Evolutionary conservation across 2,113 vertebrate species (phyloP), one percentile per base, ranked within the genome.

Genomic region (Cricetomys ansorgei): DNA sequence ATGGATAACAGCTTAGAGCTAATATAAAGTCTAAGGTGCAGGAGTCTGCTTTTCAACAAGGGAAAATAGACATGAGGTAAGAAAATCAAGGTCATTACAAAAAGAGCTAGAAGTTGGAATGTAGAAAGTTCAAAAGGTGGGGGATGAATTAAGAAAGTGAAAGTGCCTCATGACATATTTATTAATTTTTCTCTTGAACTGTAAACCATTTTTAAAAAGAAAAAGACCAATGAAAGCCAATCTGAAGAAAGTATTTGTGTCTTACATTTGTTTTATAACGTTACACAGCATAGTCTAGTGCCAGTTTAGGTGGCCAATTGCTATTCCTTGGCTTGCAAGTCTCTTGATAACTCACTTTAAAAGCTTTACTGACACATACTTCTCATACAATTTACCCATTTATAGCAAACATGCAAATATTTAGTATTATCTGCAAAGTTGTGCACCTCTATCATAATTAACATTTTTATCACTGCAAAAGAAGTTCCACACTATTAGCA

Each of bases 151-250:
- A 40, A 93, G 88, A 95, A 94, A 89, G 62, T 31, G 21, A 76
- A 91, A 29, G 29, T 59, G 3, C 45, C 53, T 73, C 67, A 37
- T 62, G 40, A 77, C 13, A 59, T 70, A 87, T 25, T 23, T 25
- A 83, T 17, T 92, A 70, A 40, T 72, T 88, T 90, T 96, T 87
- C 55, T 73, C 86, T 92, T 80, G 57, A 91, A 64, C 69, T 88
- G 29, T 12, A 89, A 96, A n/a, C 50, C 62, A 89, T 84, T 8
- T 70, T 77, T 37, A 29, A 73, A 53, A 70, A 80, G 16, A 25
- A 12, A 75, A 37, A 88, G 37, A 76, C 65, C 40, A 53, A 55
- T 37, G 67, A 88, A 88, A 89, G 34, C 5, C 21, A 79, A 79
- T 80, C 13, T 70, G 85, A 89, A 34, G 53, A 64, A 48, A 88